phyloP scores from a whole-genome alignment of 2,797 vertebrate species.

The Tympanoctomys barrerae region DNA sequence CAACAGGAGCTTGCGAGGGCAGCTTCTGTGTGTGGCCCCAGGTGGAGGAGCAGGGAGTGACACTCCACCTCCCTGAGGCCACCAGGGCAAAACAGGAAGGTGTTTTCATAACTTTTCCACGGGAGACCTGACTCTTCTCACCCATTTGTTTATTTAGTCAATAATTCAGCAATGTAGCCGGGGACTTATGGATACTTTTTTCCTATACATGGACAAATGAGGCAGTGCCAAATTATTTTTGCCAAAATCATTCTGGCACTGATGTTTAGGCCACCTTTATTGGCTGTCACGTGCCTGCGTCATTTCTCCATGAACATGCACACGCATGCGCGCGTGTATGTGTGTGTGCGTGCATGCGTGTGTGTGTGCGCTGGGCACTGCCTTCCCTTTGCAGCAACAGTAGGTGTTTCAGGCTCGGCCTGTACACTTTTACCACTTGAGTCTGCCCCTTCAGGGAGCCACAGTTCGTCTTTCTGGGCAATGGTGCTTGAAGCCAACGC shows the following conservation, averaged over 20 bases:
- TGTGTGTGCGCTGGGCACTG: not conserved
- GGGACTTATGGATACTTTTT: not conserved
- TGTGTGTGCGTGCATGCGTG: not conserved
- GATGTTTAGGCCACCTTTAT: not conserved
- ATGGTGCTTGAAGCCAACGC: not conserved
- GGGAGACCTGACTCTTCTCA: too few species aligned
- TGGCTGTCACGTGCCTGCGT: not conserved
- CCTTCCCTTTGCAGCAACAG: not conserved
- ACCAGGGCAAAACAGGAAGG: not conserved
- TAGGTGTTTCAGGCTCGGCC: not conserved
- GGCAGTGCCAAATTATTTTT: not conserved
- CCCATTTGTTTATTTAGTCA: too few species aligned
- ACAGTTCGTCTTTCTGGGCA: not conserved
- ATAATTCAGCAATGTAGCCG: too few species aligned
- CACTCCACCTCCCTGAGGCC: rapidly evolving
- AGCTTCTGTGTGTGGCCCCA: too few species aligned
- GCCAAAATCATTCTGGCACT: too few species aligned
- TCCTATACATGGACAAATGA: not conserved
- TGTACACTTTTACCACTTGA: not conserved
- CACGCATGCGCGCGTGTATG: not conserved
- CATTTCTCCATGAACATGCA: too few species aligned
- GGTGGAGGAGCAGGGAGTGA: not conserved
- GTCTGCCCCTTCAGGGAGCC: not conserved
- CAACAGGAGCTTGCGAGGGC: not conserved
- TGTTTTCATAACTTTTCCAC: not conserved